phyloP scores from a whole-genome alignment of 2,797 vertebrate genomes.

The Phataginus tetradactyla region DNA sequence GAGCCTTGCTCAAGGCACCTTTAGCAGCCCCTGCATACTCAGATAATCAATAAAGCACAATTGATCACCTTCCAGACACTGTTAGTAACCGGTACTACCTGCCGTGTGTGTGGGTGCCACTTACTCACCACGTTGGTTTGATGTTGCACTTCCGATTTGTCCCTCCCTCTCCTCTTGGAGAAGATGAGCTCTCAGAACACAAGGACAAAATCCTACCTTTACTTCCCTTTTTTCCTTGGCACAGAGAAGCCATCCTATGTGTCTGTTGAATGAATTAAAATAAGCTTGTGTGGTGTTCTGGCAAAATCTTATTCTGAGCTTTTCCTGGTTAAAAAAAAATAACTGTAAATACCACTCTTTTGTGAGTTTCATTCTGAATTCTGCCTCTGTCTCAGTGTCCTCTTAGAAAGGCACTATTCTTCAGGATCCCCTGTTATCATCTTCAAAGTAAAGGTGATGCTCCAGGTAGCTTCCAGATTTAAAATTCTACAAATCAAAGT shows the following conservation, averaged over 20 bases:
- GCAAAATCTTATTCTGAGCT: background rate
- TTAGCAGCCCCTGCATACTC: background rate
- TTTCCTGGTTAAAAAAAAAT: background rate
- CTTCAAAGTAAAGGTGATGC: background rate
- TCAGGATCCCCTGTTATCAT: background rate
- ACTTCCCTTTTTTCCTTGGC: background rate
- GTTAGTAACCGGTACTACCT: background rate
- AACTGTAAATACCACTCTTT: background rate
- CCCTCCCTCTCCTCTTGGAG: background rate
- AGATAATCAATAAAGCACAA: background rate
- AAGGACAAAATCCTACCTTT: background rate
- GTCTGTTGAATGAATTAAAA: background rate
- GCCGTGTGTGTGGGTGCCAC: rapidly evolving
- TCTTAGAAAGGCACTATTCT: background rate
- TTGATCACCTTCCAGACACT: background rate
- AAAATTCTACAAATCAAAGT: background rate
- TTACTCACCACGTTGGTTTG: background rate
- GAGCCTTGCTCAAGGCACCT: background rate
- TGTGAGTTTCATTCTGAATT: background rate
- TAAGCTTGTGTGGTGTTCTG: background rate
- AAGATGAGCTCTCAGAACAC: background rate
- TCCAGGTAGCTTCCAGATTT: background rate
- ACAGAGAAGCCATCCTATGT: background rate
- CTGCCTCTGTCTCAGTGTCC: background rate
- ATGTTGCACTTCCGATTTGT: background rate